Base-by-base conservation (phyloP, 2,888 invertebrate species). In the Xylocampa areola region DNA sequence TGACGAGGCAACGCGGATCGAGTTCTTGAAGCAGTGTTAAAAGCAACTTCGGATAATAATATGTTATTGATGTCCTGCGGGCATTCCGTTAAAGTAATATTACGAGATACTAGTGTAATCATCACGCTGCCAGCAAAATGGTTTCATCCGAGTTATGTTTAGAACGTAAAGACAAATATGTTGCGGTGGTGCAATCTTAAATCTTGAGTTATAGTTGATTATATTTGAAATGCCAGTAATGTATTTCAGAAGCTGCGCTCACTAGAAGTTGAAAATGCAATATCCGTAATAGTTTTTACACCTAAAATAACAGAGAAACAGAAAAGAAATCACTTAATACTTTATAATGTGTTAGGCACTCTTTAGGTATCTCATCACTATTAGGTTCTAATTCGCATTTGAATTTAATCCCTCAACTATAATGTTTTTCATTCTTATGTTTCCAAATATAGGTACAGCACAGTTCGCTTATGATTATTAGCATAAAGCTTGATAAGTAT, bases 81-180 rank as follows among this genome's bases (percentile, higher is more conserved):
- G 35, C 29, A 48, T 69, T 39, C 19, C 16, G 29, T 40, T 36
- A n/a, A 36, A 50, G 30, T 36, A 39, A 35, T 47, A 50, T 69
- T 35, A 37, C 52, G 11, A 51, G 50, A 35, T 51, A 48, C 53
- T 49, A 16, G 44, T 43, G 50, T 59, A 50, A 53, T 69, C 57
- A 57, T 52, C 61, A 45, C 53, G 37, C 14, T 52, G 57, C 43
- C 40, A 60, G 48, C 45, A 51, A 27, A 58, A 70, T 60, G 29
- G 54, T 63, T 57, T 61, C 45, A 58, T 53, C 52, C 37, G 40
- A 70, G 45, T 53, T 70, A 57, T 65, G 59, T 61, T 53, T 68
- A 49, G 59, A 66, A 66, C 43, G 44, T 60, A 61, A 62, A 73
- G 35, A 68, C 40, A 50, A 68, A 63, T 40, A 60, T 45, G 43